Evolutionary conservation across 2,113 vertebrate genomes (phyloP).

Genomic region (Vanacampus margaritifer): DNA sequence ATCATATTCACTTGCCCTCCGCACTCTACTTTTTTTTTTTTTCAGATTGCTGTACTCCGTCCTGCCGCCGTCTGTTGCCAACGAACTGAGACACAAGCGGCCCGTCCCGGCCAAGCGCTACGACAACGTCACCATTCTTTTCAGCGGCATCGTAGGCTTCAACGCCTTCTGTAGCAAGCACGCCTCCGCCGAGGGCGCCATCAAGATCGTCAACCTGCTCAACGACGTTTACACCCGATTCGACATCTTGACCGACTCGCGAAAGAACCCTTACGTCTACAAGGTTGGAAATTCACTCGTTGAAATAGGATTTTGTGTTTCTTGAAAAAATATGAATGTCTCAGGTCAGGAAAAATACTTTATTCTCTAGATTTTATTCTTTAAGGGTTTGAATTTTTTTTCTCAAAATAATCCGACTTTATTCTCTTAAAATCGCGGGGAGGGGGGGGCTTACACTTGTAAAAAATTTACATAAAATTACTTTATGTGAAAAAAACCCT

Average conservation of each 20-base stretch:
- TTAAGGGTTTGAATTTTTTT: too few species aligned
- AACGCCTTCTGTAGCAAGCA: conserved; percentile 97
- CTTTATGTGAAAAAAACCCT: too few species aligned
- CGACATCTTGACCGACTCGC: conserved; percentile 94
- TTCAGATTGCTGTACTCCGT: conserved; percentile 91
- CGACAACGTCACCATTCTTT: conserved; percentile 96
- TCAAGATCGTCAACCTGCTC: conserved; percentile 98
- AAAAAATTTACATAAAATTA: too few species aligned
- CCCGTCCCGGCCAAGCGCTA: conserved; percentile 95
- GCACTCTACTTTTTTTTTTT: conserved; percentile 20
- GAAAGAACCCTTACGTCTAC: conserved; percentile 96
- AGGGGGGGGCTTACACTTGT: too few species aligned
- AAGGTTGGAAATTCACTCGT: conserved; percentile 76
- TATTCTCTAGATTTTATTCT: too few species aligned
- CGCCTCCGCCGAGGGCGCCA: conserved; percentile 95
- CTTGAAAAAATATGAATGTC: not conserved
- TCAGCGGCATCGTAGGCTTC: conserved; percentile 97
- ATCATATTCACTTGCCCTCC: not conserved
- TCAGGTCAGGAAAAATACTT: too few species aligned
- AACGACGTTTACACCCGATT: conserved; percentile 97
- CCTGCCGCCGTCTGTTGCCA: conserved; percentile 93
- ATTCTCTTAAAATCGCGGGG: too few species aligned
- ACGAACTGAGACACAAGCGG: conserved; percentile 95
- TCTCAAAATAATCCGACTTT: too few species aligned
- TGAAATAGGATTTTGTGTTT: not conserved